Evolutionary conservation across 2,888 invertebrate genomes (phyloP).

Genomic region (Halocaridina rubra): DNA sequence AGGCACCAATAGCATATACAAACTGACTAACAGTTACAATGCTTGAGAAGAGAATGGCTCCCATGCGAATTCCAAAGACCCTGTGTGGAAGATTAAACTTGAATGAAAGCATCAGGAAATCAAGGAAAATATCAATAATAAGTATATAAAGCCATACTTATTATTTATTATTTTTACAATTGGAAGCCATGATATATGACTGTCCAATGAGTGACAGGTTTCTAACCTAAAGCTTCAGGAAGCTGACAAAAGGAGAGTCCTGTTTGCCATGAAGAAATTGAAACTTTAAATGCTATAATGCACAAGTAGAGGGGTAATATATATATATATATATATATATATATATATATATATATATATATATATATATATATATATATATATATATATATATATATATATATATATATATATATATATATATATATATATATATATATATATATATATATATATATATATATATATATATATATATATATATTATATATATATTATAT

Average conservation of each 20-base stretch:
- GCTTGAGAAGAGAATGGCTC: constrained; percentile 90
- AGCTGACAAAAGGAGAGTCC: too few relatives aligned
- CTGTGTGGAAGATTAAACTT: too few relatives aligned
- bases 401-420: neutral
- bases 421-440: neutral
- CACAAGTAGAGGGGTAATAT: neutral
- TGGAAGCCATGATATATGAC: too few relatives aligned
- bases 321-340: constrained; percentile 6
- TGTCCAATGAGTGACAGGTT: too few relatives aligned
- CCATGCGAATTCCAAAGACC: constrained; percentile 92
- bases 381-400: neutral
- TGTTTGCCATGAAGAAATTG: too few relatives aligned
- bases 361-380: neutral
- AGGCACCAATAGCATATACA: constrained; percentile 86
- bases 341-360: constrained; percentile 7
- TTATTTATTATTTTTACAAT: too few relatives aligned
- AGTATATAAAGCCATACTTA: too few relatives aligned
- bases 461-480: neutral
- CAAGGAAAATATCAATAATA: too few relatives aligned
- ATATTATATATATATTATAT: neutral
- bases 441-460: neutral
- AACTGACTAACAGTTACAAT: constrained; percentile 89
- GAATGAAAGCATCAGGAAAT: too few relatives aligned
- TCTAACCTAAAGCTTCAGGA: too few relatives aligned
- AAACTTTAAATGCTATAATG: too few relatives aligned